Evolutionary conservation across 2,113 vertebrate species (phyloP), one percentile per base, ranked within the genome.

Genomic region (Nycticorax nycticorax): DNA sequence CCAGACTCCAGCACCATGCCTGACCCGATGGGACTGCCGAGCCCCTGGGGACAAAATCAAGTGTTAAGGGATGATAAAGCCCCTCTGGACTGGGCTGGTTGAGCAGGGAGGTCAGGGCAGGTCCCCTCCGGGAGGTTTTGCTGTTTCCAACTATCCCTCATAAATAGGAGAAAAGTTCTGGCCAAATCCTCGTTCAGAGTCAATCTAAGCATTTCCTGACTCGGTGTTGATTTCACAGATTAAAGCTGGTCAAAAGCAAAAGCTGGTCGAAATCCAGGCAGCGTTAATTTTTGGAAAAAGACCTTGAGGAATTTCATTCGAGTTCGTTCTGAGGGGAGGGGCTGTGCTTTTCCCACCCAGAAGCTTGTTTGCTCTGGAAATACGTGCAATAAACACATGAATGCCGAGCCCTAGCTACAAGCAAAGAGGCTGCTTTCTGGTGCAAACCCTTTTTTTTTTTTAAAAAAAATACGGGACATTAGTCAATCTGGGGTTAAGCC

Each of bases 141-240:
- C 74, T 19, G 22, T 26, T 83, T 95, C 88, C 90, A 95, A 10
- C 53, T 77, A 32, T 69, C 15, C 71, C 15, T 91, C 77, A 59
- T 85, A 91, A 95, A 89, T 6, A 82, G 81, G 16, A 91, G 85
- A 33, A 75, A 50, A 73, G 19, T 50, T 89, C 81, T 83, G 50
- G 86, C 93, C 74, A 87, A 95, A 76, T 68, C 59, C 66, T 92
- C 52, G 4, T 92, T 97, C 56, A 35, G 84, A 96, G 94, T 89
- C 93, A 76, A 94, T 78, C 69, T 88, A 87, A 95, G 96, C 84
- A 92, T 96, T 96, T 97, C 96, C 96, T 96, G 96, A 92, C 81
- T 73, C 5, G n/a, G 94, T 97, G 96, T 94, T 95, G 96, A 94
- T 97, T 95, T 96, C 96, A 94, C 73, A 94, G 96, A 97, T 96